phyloP scores from a whole-genome alignment of 1,140 invertebrate species.

The Paraescarpia echinospica region DNA sequence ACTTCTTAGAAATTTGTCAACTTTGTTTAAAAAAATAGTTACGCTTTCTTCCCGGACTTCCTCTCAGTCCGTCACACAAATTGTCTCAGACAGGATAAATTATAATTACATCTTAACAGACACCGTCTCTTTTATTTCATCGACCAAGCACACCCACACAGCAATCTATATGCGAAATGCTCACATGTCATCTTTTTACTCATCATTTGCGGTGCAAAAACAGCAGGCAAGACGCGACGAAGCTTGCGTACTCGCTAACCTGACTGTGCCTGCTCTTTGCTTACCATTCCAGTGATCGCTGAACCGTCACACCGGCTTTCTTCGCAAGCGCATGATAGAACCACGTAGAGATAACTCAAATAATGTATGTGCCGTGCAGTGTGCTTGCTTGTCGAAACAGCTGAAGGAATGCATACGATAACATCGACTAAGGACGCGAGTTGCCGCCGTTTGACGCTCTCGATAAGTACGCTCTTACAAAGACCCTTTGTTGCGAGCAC shows the following conservation, averaged over 20 bases:
- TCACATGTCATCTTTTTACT: neutral
- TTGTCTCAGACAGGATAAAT: neutral
- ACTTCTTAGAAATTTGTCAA: too few relatives aligned
- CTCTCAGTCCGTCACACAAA: neutral
- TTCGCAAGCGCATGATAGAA: neutral
- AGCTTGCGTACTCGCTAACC: neutral
- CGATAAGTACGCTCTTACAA: neutral
- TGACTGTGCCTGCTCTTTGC: neutral
- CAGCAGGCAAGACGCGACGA: neutral
- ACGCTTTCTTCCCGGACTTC: neutral
- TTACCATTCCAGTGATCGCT: neutral
- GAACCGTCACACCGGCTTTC: neutral
- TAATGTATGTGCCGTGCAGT: neutral
- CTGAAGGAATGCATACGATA: neutral
- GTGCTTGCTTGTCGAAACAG: neutral
- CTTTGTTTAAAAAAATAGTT: too few relatives aligned
- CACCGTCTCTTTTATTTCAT: neutral
- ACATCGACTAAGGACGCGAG: neutral
- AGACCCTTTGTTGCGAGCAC: neutral
- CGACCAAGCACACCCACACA: neutral
- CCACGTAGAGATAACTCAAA: neutral
- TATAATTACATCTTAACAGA: neutral
- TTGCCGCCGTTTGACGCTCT: neutral
- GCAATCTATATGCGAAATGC: neutral
- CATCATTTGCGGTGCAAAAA: neutral